A percentile compares a stretch with the other conserved stretches of the same genome.
These are phyloP conservation scores for Byasa hedistus DNA, from an alignment of 2,888 invertebrate species.

Conservation along the genomic window DNA sequence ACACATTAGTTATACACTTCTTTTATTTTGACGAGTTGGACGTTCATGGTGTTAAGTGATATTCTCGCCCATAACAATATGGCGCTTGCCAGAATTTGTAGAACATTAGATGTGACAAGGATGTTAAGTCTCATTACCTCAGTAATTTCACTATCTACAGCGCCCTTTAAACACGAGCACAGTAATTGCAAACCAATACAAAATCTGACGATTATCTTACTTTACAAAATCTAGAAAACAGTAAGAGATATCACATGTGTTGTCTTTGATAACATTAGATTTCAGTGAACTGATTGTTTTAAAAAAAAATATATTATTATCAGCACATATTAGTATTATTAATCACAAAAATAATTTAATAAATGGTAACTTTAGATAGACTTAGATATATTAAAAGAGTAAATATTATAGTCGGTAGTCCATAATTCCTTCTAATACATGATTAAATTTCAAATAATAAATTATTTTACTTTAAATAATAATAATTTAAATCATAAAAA, in stretches of 20 bases:
- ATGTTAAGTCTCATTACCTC: no score
- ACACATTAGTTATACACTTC: conserved; percentile 34
- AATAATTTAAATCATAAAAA: background rate
- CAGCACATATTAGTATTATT: no score
- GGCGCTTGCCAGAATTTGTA: no score
- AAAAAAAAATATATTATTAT: background rate
- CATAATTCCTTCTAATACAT: background rate
- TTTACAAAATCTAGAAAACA: conserved; percentile 21
- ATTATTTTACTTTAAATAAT: background rate
- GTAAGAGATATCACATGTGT: conserved; percentile 43
- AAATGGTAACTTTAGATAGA: conserved; percentile 23
- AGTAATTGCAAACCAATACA: conserved; percentile 40
- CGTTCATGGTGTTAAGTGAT: conserved; percentile 42
- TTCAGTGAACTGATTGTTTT: conserved; percentile 12
- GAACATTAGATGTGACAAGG: no score
- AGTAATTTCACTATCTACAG: no score
- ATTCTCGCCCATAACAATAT: no score
- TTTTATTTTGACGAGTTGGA: conserved; percentile 20
- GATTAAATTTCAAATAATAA: background rate
- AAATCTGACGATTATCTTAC: conserved; percentile 39
- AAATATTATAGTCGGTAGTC: background rate
- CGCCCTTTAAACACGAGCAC: conserved; percentile 28
- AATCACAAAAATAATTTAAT: background rate
- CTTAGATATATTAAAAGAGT: conserved; percentile 11
- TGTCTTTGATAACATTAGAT: conserved; percentile 28